Conservation (phyloP, 2,797 vertebrate species). For the Amniataba percoides region DNA sequence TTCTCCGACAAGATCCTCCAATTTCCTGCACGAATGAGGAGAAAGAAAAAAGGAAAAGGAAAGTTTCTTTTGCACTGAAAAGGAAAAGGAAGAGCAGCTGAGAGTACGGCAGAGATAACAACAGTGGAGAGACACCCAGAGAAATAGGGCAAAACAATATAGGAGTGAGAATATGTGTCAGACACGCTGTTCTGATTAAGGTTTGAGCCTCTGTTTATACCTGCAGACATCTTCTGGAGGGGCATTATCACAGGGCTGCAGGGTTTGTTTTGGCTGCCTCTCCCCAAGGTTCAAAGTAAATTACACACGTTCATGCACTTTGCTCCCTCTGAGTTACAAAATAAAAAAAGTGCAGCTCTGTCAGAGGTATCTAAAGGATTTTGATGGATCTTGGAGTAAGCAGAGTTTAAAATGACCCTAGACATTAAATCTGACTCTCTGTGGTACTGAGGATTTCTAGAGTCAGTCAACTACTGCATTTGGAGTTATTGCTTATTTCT, state of each 20-base stretch:
- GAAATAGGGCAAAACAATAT: constrained; percentile 31
- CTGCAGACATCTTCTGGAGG: constrained; percentile 39
- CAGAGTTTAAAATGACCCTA: background rate
- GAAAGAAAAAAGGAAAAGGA: constrained; percentile 46
- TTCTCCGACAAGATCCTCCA: constrained; percentile 34
- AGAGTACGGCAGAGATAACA: constrained; percentile 38
- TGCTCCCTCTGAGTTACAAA: constrained; percentile 35
- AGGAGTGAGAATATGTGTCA: constrained; percentile 47
- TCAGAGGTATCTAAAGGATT: constrained; percentile 28
- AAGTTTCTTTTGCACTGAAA: constrained; percentile 20
- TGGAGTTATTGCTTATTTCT: background rate
- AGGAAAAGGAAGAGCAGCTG: constrained; percentile 49
- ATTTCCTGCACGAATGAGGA: constrained; percentile 15
- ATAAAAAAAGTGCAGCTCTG: constrained; percentile 7
- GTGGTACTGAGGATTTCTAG: background rate
- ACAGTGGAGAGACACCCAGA: constrained; percentile 8
- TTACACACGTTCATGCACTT: constrained; percentile 44
- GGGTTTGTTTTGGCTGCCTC: constrained; percentile 60
- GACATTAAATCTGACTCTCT: background rate
- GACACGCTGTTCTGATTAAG: constrained; percentile 61
- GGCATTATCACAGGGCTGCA: constrained; percentile 40
- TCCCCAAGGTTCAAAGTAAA: constrained; percentile 50
- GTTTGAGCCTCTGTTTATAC: constrained; percentile 60
- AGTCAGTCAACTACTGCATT: background rate
- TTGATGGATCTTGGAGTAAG: constrained; percentile 18